Percentiles rank a stretch among this genome's conserved stretches.
These are phyloP conservation scores for Hestina assimilis DNA, from an alignment of 1,140 invertebrate species.

Conservation along the genomic window DNA sequence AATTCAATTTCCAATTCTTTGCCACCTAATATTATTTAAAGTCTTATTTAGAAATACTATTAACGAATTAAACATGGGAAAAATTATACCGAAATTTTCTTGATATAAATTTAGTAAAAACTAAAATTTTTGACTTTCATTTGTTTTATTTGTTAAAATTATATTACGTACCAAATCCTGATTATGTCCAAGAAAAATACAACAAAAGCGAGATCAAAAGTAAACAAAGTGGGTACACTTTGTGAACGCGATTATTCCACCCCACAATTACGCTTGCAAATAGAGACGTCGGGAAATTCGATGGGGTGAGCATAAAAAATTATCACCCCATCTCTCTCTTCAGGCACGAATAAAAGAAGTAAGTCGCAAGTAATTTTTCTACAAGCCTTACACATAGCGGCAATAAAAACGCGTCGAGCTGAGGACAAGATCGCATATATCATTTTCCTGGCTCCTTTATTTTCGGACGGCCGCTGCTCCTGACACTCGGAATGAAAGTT, in stretches of 20 bases:
- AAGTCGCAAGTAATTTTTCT: conserved; percentile 67
- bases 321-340: conserved; percentile 50
- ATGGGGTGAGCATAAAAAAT: conserved; percentile 51
- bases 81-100: too few species aligned
- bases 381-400: conserved; percentile 59
- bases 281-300: conserved; percentile 50
- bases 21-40: too few species aligned
- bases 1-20: too few species aligned
- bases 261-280: conserved; percentile 32
- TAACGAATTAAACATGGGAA: too few species aligned
- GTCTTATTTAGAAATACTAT: too few species aligned
- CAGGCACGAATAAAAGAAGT: conserved; percentile 52
- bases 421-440: conserved; percentile 52
- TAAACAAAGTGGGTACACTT: conserved; percentile 21
- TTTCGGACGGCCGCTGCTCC: conserved; percentile 23
- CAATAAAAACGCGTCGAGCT: conserved; percentile 56
- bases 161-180: neutral
- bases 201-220: conserved; percentile 9
- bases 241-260: conserved; percentile 15
- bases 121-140: too few species aligned
- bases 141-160: neutral
- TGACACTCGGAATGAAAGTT: conserved; percentile 58
- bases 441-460: conserved; percentile 34
- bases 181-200: neutral
- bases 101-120: too few species aligned